phyloP scores from a whole-genome alignment of 2,113 vertebrate genomes.

The Leptocoma aspasia region DNA sequence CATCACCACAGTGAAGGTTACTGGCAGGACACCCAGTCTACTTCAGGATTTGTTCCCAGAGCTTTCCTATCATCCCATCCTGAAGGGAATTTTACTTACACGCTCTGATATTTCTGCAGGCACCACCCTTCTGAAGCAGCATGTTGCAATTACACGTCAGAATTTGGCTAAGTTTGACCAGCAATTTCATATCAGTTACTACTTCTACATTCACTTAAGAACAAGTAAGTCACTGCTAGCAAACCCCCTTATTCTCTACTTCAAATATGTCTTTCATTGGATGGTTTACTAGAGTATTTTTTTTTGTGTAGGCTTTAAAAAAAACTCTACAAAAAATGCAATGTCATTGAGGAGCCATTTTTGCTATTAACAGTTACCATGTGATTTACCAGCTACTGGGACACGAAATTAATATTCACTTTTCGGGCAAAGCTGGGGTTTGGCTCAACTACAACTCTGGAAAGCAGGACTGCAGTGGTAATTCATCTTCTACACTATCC shows the following conservation, averaged over 20 bases:
- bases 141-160: not conserved
- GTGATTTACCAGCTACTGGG: not conserved
- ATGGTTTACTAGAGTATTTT: not conserved
- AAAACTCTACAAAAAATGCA: not conserved
- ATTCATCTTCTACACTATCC: not conserved
- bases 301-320: not conserved
- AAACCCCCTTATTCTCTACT: not conserved
- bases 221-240: not conserved
- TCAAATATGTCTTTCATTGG: not conserved
- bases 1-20: conserved; percentile 2
- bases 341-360: not conserved
- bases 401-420: not conserved
- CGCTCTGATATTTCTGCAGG: not conserved
- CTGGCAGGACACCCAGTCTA: conserved; percentile 33
- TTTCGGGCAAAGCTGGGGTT: not conserved
- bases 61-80: not conserved
- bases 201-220: not conserved
- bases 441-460: not conserved
- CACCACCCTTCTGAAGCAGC: conserved; percentile 22
- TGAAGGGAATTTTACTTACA: conserved; percentile 1
- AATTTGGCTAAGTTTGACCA: not conserved
- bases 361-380: not conserved
- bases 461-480: not conserved
- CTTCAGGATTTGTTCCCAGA: not conserved
- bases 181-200: not conserved